Evolutionary conservation across 2,888 invertebrate species (phyloP), one percentile per base, ranked within the genome.

Genomic region (Eilema griseolum): DNA sequence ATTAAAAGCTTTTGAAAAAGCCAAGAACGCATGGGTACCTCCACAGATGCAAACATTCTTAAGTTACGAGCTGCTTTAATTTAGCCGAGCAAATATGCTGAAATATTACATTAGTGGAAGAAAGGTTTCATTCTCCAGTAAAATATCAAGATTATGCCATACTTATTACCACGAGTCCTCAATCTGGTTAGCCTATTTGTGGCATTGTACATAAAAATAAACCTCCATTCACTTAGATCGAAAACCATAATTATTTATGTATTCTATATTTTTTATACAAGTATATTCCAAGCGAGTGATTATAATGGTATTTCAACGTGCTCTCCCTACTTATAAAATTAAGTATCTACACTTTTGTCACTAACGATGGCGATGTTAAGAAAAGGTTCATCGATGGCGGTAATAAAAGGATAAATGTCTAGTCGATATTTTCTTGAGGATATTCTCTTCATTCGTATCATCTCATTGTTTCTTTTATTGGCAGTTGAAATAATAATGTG

Each of bases 321-420:
- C 73, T 12, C 86, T 76, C n/a, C 76, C 71, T 66, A 37, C 37
- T 67, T 61, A 67, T 61, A 67, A 61, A 46, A 33, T 37, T 66
- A 41, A 62, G 60, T 61, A n/a, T n/a, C n/a, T n/a, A 61, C 67
- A 67, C 61, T 67, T 67, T 33, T 28, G 41, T 61, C 61, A 46
- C 52, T 61, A 67, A 61, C 41, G 61, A 61, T 67, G 52, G 28
- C 61, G n/a, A 7, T 20, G 52, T 52, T 67, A 61, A 23, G 60
- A 61, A 61, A 52, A 61, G 33, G 52, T 61, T 33, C 67, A 61
- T 56, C 52, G 56, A 52, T 33, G 61, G 24, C 26, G 20, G 41
- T 23, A 60, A n/a, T 31, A 46, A 26, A 46, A 61, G 20, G 23
- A 28, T 41, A 46, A 61, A 57, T 26, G 31, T 66, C 14, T 66